Evolutionary conservation across 2,888 invertebrate genomes (phyloP), one percentile per base, ranked within the genome.

Genomic region (Drosophila niveifrons): DNA sequence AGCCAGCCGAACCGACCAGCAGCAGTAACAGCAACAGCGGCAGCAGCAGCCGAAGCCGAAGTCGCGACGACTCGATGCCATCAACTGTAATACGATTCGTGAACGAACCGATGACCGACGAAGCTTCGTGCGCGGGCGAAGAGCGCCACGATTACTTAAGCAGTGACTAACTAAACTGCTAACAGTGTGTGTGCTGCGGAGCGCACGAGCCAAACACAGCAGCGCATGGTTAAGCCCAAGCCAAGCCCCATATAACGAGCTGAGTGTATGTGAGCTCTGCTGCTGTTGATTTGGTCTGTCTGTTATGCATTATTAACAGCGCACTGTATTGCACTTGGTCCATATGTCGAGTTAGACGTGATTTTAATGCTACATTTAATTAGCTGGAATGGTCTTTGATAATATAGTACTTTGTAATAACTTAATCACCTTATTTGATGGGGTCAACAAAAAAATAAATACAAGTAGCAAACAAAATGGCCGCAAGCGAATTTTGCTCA

Each of bases 131-230:
- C 58, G 67, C 63, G 67, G 86, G 39, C 86, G 66, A 82, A 80
- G 84, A 81, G 72, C 77, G 69, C 56, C 55, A 72, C 79, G 75
- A 78, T 75, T 72, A 82, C 78, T 78, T 81, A 82, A 78, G 79
- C 79, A 79, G 68, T 82, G 79, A 82, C 79, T 82, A 80, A 82
- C 75, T 65, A 61, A 82, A 78, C 75, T 17, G 57, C 66, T 78
- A 76, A 79, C 76, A 78, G 76, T 66, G 79, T 64, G 39, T 41
- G 39, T 41, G 39, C 39, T 41, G 77, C 47, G 62, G 64, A 71
- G 75, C 62, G 75, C 80, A 77, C 80, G 77, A 79, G 65, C 74
- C 81, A 80, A 66, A 62, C 57, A 62, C 57, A 34, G 34, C 31
- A 44, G 46, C 44, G 11, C 39, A 41, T 41, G 43, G 43, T 41